These are phyloP conservation scores for Pammene aurita DNA, from an alignment of 2,888 invertebrate species.

Conservation along the genomic window DNA sequence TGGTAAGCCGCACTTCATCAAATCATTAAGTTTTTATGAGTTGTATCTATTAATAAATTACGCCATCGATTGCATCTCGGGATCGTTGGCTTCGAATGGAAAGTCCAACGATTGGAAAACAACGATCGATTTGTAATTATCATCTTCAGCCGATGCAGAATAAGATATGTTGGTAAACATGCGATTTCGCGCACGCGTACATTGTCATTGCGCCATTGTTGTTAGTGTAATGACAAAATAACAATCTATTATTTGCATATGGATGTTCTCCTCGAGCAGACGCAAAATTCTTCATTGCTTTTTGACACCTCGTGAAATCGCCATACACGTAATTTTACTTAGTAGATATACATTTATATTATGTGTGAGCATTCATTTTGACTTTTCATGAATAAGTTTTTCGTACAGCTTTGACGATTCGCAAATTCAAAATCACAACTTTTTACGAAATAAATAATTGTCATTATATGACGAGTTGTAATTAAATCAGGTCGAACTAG, in stretches of 20 bases:
- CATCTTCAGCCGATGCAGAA: constrained; percentile 40
- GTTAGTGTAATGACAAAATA: constrained; percentile 27
- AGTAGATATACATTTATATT: too few species aligned
- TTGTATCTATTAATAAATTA: constrained; percentile 32
- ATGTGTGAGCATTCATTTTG: too few species aligned
- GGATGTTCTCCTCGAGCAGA: not conserved
- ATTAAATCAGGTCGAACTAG: not conserved
- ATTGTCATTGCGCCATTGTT: constrained; percentile 31
- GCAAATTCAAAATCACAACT: not conserved
- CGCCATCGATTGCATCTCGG: constrained; percentile 28
- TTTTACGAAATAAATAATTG: not conserved
- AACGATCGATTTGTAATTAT: constrained; percentile 53
- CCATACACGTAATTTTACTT: not conserved
- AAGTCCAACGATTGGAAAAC: constrained; percentile 49
- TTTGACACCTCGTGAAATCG: not conserved
- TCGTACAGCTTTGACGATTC: not conserved
- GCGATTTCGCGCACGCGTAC: constrained; percentile 37
- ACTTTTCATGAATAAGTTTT: not conserved
- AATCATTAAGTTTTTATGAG: constrained; percentile 3
- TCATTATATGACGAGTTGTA: too few species aligned
- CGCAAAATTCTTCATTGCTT: not conserved
- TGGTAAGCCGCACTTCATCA: too few species aligned
- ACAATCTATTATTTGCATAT: constrained; percentile 35
- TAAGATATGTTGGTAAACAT: constrained; percentile 33
- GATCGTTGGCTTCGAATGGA: constrained; percentile 44